A percentile compares a stretch with the other conserved stretches of the same genome.
phyloP scores from a whole-genome alignment of 2,113 vertebrate species.

The Mixornis gularis region DNA sequence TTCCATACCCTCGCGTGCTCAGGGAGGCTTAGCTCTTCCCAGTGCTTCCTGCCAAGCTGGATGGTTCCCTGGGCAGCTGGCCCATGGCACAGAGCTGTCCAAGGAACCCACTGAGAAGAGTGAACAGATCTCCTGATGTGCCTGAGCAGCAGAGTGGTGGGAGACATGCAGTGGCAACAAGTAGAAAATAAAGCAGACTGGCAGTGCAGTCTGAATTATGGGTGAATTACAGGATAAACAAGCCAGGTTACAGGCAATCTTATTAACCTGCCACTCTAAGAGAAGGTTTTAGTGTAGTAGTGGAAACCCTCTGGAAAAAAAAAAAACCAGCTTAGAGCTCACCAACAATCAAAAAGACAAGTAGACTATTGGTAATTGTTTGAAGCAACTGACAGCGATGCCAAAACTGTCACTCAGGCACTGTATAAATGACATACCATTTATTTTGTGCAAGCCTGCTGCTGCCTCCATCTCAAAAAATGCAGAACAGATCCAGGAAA shows the following conservation, averaged over 20 bases:
- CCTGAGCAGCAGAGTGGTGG: neutral
- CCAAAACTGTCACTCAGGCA: neutral
- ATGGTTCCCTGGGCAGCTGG: neutral
- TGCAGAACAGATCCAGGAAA: neutral
- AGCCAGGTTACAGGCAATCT: neutral
- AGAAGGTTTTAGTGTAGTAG: neutral
- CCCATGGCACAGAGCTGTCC: neutral
- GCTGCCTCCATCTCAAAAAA: neutral
- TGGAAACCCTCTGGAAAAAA: neutral
- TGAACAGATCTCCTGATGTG: neutral
- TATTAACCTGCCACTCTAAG: neutral
- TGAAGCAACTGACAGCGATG: neutral
- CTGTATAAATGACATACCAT: neutral
- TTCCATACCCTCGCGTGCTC: neutral
- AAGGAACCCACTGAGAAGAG: neutral
- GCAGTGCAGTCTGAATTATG: neutral
- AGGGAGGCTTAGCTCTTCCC: neutral
- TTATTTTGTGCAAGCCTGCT: neutral
- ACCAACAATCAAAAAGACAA: neutral
- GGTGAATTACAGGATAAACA: neutral
- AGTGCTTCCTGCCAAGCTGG: neutral
- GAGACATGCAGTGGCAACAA: neutral
- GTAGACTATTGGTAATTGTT: neutral
- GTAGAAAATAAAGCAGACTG: neutral
- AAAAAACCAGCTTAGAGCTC: neutral